Base-by-base conservation (phyloP, 2,797 vertebrate species). In the Bucorvus abyssinicus region DNA sequence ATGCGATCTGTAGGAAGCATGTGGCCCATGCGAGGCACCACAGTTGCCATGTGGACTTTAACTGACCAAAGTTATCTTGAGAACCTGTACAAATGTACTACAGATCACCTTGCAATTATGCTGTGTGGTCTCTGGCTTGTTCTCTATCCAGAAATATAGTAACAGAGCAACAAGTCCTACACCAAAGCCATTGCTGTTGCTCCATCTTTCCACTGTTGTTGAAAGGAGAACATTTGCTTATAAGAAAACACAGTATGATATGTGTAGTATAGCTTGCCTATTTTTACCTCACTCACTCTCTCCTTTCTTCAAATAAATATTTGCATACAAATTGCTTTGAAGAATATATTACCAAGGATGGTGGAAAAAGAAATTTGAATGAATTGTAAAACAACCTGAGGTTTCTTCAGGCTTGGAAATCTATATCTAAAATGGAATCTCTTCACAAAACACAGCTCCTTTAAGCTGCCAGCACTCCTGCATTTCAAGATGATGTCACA, bases 291-390 rank as follows among this genome's bases (percentile, higher is more conserved):
- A 68, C 60, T 94, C 90, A 79, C 45, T 74, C 32, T 79, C 32
- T 60, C 71, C n/a, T 89, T 96, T 96, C 55, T 75, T 91, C 78
- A 94, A 96, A 97, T 94, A 97, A 97, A 82, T 71, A 95, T 97
- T 97, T 97, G 59, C 93, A 96, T 97, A 93, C 91, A 97, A 95
- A 97, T 97, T 97, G 70, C 64, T 91, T 96, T 91, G 74, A 91
- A 91, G 59, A 88, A 49, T 95, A 60, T 90, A 64, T 95, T 96
- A 93, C 40, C 59, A 67, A 86, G 73, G 73, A 93, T 65, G 11
- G 30, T 56, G 52, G 73, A 64, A 93, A 84, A 93, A 78, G 34
- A 55, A 89, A 42, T 85, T 4, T 74, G 64, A 96, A 95, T 94
- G 40, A 93, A 93, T 96, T 95, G 52, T 91, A 96, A 97, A 95